Conservation (phyloP, 2,797 vertebrate species). For the Squalus acanthias region DNA sequence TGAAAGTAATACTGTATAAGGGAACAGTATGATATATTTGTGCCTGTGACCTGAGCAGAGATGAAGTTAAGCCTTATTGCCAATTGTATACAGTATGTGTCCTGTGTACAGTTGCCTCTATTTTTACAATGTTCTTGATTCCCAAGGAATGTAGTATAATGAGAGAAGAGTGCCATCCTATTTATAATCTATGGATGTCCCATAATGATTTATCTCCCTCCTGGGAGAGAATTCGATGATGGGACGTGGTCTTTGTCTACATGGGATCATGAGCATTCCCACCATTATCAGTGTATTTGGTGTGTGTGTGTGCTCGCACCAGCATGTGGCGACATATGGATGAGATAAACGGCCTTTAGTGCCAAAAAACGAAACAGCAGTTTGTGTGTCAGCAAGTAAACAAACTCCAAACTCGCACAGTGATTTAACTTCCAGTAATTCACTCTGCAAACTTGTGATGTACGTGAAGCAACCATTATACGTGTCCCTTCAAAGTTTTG, state of each 20-base stretch:
- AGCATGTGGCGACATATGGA: background rate
- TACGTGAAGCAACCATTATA: background rate
- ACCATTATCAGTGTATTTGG: background rate
- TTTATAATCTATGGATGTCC: constrained; percentile 1
- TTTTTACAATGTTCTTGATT: background rate
- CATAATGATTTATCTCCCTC: background rate
- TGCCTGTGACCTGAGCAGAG: background rate
- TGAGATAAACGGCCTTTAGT: background rate
- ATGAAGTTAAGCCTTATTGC: background rate
- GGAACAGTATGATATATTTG: background rate
- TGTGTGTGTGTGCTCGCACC: too few relatives aligned
- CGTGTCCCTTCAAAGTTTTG: background rate
- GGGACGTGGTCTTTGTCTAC: background rate
- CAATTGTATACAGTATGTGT: background rate
- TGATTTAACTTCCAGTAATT: background rate
- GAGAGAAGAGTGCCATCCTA: background rate
- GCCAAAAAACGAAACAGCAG: background rate
- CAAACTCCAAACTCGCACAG: background rate
- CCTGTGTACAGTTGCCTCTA: background rate
- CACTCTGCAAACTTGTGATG: background rate
- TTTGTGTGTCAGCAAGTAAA: background rate
- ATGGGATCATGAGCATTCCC: background rate
- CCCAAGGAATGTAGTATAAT: background rate
- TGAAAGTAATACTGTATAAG: background rate
- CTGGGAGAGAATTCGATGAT: background rate